Evolutionary conservation across 2,797 vertebrate species (phyloP).

Genomic region (Bothrops alternatus): DNA sequence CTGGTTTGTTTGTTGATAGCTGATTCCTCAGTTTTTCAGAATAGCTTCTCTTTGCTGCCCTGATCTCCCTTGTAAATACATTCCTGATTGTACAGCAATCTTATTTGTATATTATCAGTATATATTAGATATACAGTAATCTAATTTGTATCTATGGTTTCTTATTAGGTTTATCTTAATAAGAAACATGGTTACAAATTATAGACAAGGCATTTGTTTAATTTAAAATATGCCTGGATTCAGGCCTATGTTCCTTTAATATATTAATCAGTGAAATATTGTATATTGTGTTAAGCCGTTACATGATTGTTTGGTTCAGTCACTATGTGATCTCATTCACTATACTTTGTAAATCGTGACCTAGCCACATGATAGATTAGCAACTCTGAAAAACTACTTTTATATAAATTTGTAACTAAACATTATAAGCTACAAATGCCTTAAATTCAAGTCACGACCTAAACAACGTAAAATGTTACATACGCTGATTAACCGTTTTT

Average conservation of each 20-base stretch:
- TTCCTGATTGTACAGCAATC: not conserved
- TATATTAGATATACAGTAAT: not conserved
- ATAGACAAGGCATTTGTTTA: not conserved
- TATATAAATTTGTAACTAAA: not conserved
- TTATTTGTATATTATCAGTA: not conserved
- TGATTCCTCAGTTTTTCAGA: not conserved
- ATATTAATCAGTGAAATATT: not conserved
- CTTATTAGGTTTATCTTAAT: not conserved
- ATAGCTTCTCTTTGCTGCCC: not conserved
- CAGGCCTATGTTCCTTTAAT: not conserved
- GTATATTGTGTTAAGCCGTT: too few species aligned
- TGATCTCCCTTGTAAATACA: not conserved
- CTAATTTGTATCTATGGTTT: not conserved
- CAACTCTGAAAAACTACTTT: not conserved
- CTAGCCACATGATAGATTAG: not conserved
- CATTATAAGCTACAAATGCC: not conserved
- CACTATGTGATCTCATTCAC: not conserved
- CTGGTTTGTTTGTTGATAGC: not conserved
- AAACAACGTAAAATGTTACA: not conserved
- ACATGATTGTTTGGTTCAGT: not conserved
- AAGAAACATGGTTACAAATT: not conserved
- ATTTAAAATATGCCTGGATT: not conserved
- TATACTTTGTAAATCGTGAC: not conserved
- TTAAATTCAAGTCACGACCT: not conserved
- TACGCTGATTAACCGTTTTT: not conserved